Percentiles rank a stretch among this genome's conserved stretches.
Conservation (phyloP, 2,113 vertebrate species). For the Oophaga pumilio region DNA sequence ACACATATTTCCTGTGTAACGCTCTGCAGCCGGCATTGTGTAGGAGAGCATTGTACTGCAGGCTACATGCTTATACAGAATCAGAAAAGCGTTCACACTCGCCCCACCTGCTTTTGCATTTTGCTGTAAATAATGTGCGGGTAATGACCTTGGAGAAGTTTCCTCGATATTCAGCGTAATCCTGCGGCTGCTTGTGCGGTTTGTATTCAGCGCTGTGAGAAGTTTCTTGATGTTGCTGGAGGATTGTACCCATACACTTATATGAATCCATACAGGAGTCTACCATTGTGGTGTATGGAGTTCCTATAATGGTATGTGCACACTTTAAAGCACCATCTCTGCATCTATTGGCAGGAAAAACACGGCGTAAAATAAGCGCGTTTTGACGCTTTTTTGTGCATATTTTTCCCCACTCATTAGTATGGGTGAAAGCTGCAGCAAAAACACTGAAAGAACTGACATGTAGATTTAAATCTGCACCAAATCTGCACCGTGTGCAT, state of each 20-base stretch:
- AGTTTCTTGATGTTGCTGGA: background rate
- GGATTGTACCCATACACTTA: background rate
- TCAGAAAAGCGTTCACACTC: background rate
- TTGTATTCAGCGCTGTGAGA: background rate
- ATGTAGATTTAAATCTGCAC: too few species aligned
- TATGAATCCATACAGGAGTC: background rate
- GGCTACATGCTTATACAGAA: background rate
- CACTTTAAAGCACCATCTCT: too few species aligned
- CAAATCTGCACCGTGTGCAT: too few species aligned
- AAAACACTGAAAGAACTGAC: too few species aligned
- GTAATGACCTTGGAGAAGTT: conserved; percentile 22
- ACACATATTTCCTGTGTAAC: conserved; percentile 22
- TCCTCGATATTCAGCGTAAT: background rate
- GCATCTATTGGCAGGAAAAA: too few species aligned
- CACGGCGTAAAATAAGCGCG: too few species aligned
- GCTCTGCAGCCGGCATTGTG: background rate
- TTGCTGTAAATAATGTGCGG: background rate
- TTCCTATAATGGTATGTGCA: too few species aligned
- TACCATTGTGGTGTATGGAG: too few species aligned
- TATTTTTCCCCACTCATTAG: too few species aligned
- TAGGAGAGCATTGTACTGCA: background rate
- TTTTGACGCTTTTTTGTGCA: too few species aligned
- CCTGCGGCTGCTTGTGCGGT: too few species aligned
- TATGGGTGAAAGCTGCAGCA: too few species aligned
- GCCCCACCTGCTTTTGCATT: background rate